Percentiles rank a stretch among this genome's conserved stretches.
Evolutionary conservation across 2,113 vertebrate genomes (phyloP).

Genomic region (Hippocampus abdominalis): DNA sequence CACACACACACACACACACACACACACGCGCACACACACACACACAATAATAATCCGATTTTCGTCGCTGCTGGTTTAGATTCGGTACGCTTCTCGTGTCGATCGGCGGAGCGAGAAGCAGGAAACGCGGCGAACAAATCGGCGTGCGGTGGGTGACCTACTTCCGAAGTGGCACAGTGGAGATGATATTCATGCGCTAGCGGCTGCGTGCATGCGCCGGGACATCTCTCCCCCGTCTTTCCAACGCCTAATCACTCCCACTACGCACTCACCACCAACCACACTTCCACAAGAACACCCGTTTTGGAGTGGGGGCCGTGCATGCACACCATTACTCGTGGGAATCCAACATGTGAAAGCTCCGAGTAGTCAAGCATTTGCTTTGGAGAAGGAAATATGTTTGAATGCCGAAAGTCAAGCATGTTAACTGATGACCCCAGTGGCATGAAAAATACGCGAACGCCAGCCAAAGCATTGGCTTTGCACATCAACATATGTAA

Average conservation of each 20-base stretch:
- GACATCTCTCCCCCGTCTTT: conserved; percentile 42
- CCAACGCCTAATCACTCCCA: conserved; percentile 21
- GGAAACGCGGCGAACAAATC: conserved; percentile 64
- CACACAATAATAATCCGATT: not conserved
- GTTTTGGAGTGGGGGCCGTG: not conserved
- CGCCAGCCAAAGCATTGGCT: not conserved
- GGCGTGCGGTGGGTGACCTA: conserved; percentile 72
- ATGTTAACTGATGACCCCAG: not conserved
- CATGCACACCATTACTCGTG: not conserved
- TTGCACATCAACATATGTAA: not conserved
- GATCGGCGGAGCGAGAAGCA: conserved; percentile 50
- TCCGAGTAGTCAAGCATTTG: not conserved
- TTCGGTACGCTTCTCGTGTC: conserved; percentile 22
- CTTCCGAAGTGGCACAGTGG: conserved; percentile 69
- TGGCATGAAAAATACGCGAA: not conserved
- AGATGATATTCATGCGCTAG: conserved; percentile 69
- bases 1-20: not conserved
- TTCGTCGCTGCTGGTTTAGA: conserved; percentile 10
- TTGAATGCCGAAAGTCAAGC: not conserved
- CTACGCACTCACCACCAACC: not conserved
- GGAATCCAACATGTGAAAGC: not conserved
- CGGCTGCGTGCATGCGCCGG: conserved; percentile 60
- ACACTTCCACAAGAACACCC: not conserved
- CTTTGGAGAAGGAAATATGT: not conserved
- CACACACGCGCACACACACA: not conserved